Evolutionary conservation across 2,797 vertebrate genomes (phyloP).

Genomic region (Lacerta viridis): DNA sequence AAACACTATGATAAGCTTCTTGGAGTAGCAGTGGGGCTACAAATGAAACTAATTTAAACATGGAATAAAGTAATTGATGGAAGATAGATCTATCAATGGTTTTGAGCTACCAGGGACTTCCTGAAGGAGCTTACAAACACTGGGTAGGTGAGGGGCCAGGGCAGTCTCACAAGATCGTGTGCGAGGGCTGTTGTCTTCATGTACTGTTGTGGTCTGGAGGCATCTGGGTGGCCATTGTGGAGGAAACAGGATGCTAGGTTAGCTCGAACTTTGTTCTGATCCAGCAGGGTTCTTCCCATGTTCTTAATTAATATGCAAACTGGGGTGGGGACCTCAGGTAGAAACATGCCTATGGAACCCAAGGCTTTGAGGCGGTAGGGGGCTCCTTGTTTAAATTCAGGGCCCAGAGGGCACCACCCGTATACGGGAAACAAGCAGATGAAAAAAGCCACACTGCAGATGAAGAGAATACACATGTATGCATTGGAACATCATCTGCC

Average conservation of each 20-base stretch:
- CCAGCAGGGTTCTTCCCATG: not conserved
- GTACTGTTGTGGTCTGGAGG: not conserved
- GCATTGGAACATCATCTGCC: not conserved
- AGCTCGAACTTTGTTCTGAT: not conserved
- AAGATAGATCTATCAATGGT: not conserved
- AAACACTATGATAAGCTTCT: too few species aligned
- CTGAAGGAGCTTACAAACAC: not conserved
- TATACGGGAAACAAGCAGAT: not conserved
- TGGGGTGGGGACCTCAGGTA: not conserved
- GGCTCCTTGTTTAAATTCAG: not conserved
- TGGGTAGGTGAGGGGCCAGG: too few species aligned
- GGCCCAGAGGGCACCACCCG: not conserved
- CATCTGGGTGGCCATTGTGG: not conserved
- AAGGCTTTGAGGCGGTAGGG: not conserved
- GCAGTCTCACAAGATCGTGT: too few species aligned
- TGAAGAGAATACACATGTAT: not conserved
- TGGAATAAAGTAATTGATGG: not conserved
- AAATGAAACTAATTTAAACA: not conserved
- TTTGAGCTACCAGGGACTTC: not conserved
- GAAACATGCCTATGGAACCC: not conserved
- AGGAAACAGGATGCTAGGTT: not conserved
- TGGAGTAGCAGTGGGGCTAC: not conserved
- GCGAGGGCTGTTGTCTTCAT: not conserved
- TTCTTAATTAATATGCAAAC: not conserved
- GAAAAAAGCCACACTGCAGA: not conserved